Conservation (phyloP, 2,888 invertebrate species). For the Cerastis leucographa region DNA sequence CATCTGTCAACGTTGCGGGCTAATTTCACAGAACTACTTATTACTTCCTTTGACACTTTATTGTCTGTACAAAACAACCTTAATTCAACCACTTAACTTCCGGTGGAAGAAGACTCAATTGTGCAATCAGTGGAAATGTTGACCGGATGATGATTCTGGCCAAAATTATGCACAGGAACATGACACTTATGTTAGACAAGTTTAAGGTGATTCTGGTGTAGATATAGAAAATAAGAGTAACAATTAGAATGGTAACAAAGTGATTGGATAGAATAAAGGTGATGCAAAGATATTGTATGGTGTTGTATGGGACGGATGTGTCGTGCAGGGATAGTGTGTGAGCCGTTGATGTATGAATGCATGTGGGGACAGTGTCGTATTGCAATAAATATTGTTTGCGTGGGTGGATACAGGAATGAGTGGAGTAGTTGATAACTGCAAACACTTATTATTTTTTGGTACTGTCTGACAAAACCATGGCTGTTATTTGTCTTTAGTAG, state of each 20-base stretch:
- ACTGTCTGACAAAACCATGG: neutral
- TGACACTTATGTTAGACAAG: neutral
- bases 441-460: neutral
- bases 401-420: conserved; percentile 77
- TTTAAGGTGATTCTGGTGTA: conserved; percentile 16
- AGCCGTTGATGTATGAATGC: conserved; percentile 80
- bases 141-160: conserved; percentile 42
- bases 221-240: conserved; percentile 34
- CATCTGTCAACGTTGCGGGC: conserved; percentile 15
- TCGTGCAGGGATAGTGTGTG: conserved; percentile 81
- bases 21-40: conserved; percentile 20
- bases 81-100: conserved; percentile 60
- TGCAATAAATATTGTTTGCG: conserved; percentile 86
- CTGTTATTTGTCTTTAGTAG: neutral
- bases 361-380: conserved; percentile 87
- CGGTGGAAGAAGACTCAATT: conserved; percentile 59
- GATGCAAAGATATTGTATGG: conserved; percentile 68
- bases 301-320: conserved; percentile 82
- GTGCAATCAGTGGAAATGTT: conserved; percentile 59
- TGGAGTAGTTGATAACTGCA: conserved; percentile 63
- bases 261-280: conserved; percentile 64
- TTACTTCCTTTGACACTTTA: conserved; percentile 10
- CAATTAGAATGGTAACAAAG: conserved; percentile 51
- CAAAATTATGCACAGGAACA: conserved; percentile 3
- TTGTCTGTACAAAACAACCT: conserved; percentile 16